Conservation (phyloP, 2,797 vertebrate species). For the Megalops cyprinoides region DNA sequence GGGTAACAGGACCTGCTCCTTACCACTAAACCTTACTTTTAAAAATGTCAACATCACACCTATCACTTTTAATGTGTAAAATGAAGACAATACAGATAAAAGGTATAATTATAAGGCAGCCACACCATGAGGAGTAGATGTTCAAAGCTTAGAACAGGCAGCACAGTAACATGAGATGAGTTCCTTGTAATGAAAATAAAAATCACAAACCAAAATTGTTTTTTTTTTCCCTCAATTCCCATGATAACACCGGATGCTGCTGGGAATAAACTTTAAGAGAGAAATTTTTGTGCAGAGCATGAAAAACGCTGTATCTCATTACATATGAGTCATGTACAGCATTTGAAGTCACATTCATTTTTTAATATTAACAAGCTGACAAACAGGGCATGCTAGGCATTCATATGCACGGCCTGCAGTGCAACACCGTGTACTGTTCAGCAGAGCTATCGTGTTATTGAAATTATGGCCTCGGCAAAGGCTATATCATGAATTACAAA, state of each 20-base stretch:
- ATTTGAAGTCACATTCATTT: neutral
- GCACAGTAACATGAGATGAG: no score
- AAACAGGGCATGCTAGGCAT: neutral
- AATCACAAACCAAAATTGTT: neutral
- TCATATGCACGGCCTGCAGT: neutral
- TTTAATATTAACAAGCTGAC: constrained; percentile 17
- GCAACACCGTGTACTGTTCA: neutral
- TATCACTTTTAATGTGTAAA: no score
- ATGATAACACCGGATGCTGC: neutral
- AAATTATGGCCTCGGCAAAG: neutral
- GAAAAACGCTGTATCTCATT: constrained; percentile 4
- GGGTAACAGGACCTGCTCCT: no score
- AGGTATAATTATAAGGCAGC: no score
- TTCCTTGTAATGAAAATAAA: no score
- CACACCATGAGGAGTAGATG: no score
- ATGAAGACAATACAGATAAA: no score
- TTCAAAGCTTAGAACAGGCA: no score
- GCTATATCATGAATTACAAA: constrained; percentile 10
- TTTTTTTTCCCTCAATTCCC: neutral
- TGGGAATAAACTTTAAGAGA: neutral
- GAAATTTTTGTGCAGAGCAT: neutral
- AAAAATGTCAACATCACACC: no score
- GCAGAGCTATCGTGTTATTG: neutral
- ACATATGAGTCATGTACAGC: neutral
- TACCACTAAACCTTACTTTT: no score